Evolutionary conservation across 2,797 vertebrate genomes (phyloP).

Genomic region (Acanthornis magna): DNA sequence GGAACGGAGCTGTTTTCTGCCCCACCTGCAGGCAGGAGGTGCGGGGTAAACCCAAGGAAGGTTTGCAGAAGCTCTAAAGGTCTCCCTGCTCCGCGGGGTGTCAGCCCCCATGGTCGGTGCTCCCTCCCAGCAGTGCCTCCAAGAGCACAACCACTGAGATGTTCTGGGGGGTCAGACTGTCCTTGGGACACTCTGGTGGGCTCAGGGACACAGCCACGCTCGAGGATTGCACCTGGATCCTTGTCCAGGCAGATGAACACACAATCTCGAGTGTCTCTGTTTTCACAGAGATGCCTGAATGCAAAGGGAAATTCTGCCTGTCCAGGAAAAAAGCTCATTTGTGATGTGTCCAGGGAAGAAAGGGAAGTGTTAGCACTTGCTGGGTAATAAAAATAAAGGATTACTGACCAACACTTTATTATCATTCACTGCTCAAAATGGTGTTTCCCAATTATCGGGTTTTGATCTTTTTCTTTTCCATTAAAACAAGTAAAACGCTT

Average conservation of each 20-base stretch:
- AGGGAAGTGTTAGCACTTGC: neutral
- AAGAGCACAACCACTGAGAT: neutral
- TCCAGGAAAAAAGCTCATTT: neutral
- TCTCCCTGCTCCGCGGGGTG: neutral
- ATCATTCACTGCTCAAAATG: neutral
- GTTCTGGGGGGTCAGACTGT: neutral
- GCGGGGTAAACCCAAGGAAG: neutral
- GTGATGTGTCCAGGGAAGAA: neutral
- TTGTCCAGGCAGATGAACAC: neutral
- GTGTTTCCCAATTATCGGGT: neutral
- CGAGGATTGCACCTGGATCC: fast-evolving
- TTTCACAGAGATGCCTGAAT: neutral
- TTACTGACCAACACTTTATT: neutral
- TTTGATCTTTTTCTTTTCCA: neutral
- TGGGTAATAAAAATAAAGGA: neutral
- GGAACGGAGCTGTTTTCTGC: neutral
- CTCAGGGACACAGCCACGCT: fast-evolving
- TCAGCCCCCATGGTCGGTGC: fast-evolving
- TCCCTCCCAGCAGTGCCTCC: neutral
- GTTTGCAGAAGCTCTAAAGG: neutral
- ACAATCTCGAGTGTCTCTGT: fast-evolving
- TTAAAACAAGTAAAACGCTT: neutral
- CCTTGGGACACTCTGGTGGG: neutral
- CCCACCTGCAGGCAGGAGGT: neutral
- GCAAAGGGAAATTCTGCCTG: neutral